Conservation (phyloP, 2,888 invertebrate genomes). For the Scaptomyza parva region DNA sequence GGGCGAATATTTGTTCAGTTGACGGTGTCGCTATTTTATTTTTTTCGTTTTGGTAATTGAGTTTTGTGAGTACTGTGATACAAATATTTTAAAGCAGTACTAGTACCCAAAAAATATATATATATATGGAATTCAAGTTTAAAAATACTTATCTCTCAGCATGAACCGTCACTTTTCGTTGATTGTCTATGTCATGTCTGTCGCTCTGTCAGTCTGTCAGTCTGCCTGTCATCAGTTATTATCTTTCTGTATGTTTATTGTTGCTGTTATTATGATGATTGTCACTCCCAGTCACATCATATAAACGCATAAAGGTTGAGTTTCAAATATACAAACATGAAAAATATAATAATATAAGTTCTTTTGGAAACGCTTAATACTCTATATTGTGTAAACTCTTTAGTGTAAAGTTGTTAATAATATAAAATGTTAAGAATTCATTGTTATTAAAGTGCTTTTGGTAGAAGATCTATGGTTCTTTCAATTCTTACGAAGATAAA, state of each 20-base stretch:
- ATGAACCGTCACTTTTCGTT: slow-evolving; percentile 37
- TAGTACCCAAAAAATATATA: neutral
- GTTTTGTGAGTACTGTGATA: neutral
- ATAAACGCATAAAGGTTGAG: slow-evolving; percentile 6
- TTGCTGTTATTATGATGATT: slow-evolving; percentile 30
- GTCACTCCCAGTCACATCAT: slow-evolving; percentile 32
- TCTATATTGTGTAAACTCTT: too few relatives aligned
- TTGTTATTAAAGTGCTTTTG: neutral
- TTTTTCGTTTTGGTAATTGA: slow-evolving; percentile 38
- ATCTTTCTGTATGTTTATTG: slow-evolving; percentile 8
- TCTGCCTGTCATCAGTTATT: slow-evolving; percentile 32
- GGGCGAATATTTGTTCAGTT: slow-evolving; percentile 45
- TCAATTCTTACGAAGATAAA: neutral
- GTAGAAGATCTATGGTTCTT: neutral
- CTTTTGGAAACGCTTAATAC: neutral
- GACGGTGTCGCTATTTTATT: slow-evolving; percentile 13
- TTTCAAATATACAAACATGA: slow-evolving; percentile 44
- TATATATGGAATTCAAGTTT: neutral
- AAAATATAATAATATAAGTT: slow-evolving; percentile 19
- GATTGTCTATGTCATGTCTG: slow-evolving; percentile 23
- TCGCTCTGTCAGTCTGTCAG: neutral
- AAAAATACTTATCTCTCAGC: slow-evolving; percentile 36
- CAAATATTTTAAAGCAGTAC: neutral
- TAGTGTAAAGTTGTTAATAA: too few relatives aligned
- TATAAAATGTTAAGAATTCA: too few relatives aligned